Evolutionary conservation across 2,113 vertebrate species (phyloP).

Genomic region (Azemiops feae): DNA sequence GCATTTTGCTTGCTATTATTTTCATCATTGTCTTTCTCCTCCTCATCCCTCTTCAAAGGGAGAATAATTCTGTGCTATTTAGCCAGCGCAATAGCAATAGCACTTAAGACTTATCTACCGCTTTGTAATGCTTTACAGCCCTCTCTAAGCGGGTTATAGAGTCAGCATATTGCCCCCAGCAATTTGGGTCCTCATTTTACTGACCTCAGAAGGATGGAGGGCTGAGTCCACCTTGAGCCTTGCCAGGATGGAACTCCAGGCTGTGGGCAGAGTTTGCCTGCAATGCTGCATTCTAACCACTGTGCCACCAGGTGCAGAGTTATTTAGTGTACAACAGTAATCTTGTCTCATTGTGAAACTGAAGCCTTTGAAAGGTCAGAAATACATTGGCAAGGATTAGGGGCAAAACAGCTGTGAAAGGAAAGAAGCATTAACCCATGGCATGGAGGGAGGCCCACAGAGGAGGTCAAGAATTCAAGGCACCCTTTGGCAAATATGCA

Average conservation of each 20-base stretch:
- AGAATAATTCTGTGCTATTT: not conserved
- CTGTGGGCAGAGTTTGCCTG: not conserved
- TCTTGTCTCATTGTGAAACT: not conserved
- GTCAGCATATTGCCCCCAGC: not conserved
- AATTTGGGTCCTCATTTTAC: not conserved
- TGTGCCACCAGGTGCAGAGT: not conserved
- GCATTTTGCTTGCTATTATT: not conserved
- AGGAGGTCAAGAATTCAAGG: not conserved
- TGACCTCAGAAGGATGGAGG: not conserved
- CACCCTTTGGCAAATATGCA: not conserved
- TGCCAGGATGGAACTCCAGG: not conserved
- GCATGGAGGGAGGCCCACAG: not conserved
- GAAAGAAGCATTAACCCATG: not conserved
- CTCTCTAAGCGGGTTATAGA: not conserved
- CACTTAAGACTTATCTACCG: not conserved
- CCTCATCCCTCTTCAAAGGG: not conserved
- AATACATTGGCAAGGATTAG: not conserved
- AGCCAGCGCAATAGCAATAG: not conserved
- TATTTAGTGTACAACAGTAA: not conserved
- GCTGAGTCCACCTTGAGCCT: not conserved
- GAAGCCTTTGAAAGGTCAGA: not conserved
- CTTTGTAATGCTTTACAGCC: not conserved
- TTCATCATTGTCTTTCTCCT: not conserved
- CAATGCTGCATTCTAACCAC: not conserved
- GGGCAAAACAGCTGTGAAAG: not conserved